These are phyloP conservation scores for Copidosoma floridanum DNA, from an alignment of 1,140 invertebrate genomes.

Conservation along the genomic window DNA sequence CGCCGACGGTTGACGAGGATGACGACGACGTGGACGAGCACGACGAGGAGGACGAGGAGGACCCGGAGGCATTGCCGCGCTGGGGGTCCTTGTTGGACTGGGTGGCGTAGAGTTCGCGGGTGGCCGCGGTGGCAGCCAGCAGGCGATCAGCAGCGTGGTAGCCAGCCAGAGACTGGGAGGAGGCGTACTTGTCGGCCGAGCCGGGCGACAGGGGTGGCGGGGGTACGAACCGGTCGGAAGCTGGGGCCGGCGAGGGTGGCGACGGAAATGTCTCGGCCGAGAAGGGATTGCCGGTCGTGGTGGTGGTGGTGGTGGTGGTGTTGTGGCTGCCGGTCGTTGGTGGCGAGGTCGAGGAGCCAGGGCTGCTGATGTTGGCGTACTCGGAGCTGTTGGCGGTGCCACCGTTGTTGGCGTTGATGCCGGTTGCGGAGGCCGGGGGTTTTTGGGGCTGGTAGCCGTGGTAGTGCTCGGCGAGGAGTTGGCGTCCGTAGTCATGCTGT, in stretches of 20 bases:
- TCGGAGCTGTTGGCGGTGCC: constrained; percentile 23
- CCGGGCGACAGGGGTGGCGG: constrained; percentile 51
- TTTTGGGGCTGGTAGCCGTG: neutral
- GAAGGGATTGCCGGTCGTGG: constrained; percentile 33
- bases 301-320: constrained; percentile 22
- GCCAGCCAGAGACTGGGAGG: constrained; percentile 47
- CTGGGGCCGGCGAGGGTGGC: constrained; percentile 52
- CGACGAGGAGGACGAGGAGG: constrained; percentile 7
- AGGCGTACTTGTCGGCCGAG: constrained; percentile 50
- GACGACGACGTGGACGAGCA: constrained; percentile 34
- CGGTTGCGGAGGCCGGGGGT: constrained; percentile 18
- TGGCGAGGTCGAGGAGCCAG: neutral
- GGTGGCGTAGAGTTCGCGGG: constrained; percentile 22
- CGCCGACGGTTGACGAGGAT: too few relatives aligned
- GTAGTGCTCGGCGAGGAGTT: constrained; percentile 29
- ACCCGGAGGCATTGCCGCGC: constrained; percentile 3
- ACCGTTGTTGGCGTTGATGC: constrained; percentile 1
- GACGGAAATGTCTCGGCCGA: constrained; percentile 51
- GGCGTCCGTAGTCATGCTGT: too few relatives aligned
- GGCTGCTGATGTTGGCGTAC: constrained; percentile 34
- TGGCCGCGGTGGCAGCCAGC: constrained; percentile 39
- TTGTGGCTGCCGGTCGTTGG: constrained; percentile 33
- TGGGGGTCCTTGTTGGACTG: constrained; percentile 38
- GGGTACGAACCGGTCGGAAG: constrained; percentile 51
- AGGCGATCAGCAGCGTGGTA: constrained; percentile 46